phyloP scores from a whole-genome alignment of 1,140 invertebrate species.

The Caenorhabditis tropicalis region DNA sequence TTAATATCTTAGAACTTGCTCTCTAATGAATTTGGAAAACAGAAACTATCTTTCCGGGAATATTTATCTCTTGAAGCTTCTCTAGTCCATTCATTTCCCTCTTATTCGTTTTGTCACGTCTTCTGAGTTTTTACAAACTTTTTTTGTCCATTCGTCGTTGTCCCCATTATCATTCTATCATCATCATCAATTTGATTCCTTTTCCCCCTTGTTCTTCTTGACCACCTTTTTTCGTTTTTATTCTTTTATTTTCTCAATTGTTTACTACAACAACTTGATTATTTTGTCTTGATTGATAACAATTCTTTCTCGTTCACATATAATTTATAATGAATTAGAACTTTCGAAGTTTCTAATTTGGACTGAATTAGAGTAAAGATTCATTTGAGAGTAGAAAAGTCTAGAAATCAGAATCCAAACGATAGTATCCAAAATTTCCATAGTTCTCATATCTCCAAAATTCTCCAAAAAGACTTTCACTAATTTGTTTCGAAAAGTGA shows the following conservation, averaged over 20 bases:
- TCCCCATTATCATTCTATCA: slow-evolving; percentile 8
- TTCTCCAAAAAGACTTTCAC: no score
- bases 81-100: background rate
- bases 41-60: no score
- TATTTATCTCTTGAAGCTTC: no score
- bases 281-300: background rate
- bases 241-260: background rate
- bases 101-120: background rate
- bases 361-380: no score
- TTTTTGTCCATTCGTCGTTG: slow-evolving; percentile 13
- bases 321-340: background rate
- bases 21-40: no score
- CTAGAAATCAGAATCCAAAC: no score
- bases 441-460: no score
- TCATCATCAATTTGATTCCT: background rate
- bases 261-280: slow-evolving; percentile 38
- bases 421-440: no score
- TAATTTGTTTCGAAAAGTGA: no score
- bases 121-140: slow-evolving; percentile 6
- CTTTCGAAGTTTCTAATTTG: background rate
- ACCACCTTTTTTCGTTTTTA: slow-evolving; percentile 1
- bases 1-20: no score
- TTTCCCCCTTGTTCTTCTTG: background rate
- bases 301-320: background rate
- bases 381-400: no score